Evolutionary conservation across 2,113 vertebrate species (phyloP), one percentile per base, ranked within the genome.

Genomic region (Hipposideros armiger): DNA sequence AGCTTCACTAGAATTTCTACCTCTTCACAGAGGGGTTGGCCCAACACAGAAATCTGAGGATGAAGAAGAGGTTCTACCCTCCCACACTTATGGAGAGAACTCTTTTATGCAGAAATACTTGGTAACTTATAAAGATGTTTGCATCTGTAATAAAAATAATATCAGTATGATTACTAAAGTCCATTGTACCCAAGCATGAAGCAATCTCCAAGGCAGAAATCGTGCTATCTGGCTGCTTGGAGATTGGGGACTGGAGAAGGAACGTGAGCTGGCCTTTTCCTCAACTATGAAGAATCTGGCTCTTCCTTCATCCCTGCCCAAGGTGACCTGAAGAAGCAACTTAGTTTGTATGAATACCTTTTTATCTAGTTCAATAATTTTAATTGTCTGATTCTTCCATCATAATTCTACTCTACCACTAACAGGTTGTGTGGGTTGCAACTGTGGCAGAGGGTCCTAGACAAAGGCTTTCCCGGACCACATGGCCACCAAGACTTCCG

Each of bases 171-270:
- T 69, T 72, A 60, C 60, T 91, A 32, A 93, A 80, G 7, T 72
- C 7, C 40, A 26, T 67, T 81, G 19, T 88, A 10, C 13, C 13
- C 30, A 58, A 86, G 2, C 1, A n/a, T 22, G 20, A 84, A 45
- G 45, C 50, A 86, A 16, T 87, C 26, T 87, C n/a, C 87, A n/a
- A 67, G 19, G 32, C 32, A 86, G 58, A 91, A 91, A 92, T 80
- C 6, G 8, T 30, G 24, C 13, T 36, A 62, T 30, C 42, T 92
- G 52, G 11, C 5, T 66, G 32, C 10, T 84, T 67, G 50, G 4
- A 7, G 7, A 52, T 84, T 67, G 50, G 4, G 5, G 7, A 52
- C 30, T 28, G 73, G 28, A 85, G 40, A 69, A 84, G 13, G 85
- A 94, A 69, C 60, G 16, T 36, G 32, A 86, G 1, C 19, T 70